A percentile compares a stretch with the other conserved stretches of the same genome.
These are phyloP conservation scores for Atlantisia rogersi DNA, from an alignment of 2,113 vertebrate species.

Conservation along the genomic window DNA sequence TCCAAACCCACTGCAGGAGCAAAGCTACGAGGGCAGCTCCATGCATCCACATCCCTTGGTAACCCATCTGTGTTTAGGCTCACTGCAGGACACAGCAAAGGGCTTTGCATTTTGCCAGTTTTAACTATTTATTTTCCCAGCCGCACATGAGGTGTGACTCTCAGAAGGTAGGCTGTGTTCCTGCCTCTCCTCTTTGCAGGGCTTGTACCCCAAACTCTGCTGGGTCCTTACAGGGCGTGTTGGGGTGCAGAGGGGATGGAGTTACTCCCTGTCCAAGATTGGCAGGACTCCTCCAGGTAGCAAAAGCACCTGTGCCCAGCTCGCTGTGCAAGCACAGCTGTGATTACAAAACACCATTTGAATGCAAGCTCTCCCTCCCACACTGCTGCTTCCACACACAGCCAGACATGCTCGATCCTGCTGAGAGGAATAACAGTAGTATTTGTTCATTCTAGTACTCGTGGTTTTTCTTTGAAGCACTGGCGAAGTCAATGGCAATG, in stretches of 20 bases:
- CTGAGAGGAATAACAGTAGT: neutral
- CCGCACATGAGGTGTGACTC: neutral
- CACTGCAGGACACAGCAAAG: neutral
- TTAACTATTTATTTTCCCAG: neutral
- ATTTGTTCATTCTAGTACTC: slow-evolving; percentile 84
- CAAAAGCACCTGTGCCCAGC: neutral
- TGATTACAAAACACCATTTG: neutral
- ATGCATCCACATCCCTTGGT: neutral
- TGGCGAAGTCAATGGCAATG: slow-evolving; percentile 95
- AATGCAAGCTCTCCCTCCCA: neutral
- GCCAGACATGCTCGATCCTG: neutral
- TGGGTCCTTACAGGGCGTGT: neutral
- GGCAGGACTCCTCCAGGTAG: neutral
- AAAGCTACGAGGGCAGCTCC: neutral
- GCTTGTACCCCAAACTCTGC: neutral
- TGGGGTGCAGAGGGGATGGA: neutral
- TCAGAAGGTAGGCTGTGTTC: neutral
- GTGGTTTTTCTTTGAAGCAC: slow-evolving; percentile 97
- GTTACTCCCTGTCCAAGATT: neutral
- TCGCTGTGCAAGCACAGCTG: neutral
- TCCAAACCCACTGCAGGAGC: neutral
- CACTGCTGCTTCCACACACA: neutral
- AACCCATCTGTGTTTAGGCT: neutral
- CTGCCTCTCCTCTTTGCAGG: neutral
- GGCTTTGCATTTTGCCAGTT: neutral